Evolutionary conservation across 1,140 invertebrate genomes (phyloP).

Genomic region (Ooceraea biroi): DNA sequence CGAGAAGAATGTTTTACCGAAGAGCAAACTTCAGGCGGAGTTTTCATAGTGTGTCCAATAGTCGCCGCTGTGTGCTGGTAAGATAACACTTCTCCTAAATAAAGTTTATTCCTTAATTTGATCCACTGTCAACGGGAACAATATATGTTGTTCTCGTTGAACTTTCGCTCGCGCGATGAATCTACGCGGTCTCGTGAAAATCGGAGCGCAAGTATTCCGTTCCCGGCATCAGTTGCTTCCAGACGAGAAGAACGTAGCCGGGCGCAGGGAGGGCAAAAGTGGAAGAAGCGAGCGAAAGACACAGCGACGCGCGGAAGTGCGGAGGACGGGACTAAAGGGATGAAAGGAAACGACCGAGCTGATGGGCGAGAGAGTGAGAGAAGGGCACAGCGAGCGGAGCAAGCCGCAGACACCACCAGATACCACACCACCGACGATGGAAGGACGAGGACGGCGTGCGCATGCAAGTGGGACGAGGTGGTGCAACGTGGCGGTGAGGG

Average conservation of each 20-base stretch:
- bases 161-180: conserved; percentile 12
- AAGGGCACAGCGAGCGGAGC: conserved; percentile 10
- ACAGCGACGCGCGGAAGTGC: conserved; percentile 33
- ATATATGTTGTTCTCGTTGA: conserved; percentile 28
- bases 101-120: conserved; percentile 50
- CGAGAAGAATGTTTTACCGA: not conserved
- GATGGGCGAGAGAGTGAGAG: conserved; percentile 6
- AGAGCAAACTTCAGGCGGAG: not conserved
- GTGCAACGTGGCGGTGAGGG: conserved; percentile 30
- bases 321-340: conserved; percentile 24
- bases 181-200: conserved; percentile 27
- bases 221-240: conserved; percentile 20
- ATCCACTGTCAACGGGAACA: not conserved
- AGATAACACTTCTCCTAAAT: conserved; percentile 20
- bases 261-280: not conserved
- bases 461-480: not conserved
- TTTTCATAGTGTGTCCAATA: conserved; percentile 30
- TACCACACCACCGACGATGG: not conserved
- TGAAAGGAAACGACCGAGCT: conserved; percentile 44
- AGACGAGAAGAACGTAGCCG: not conserved
- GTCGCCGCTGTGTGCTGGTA: not conserved
- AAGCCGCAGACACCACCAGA: conserved; percentile 39
- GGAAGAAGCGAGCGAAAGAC: conserved; percentile 18
- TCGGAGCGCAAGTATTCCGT: conserved; percentile 32
- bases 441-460: not conserved